Evolutionary conservation across 2,113 vertebrate species (phyloP), one percentile per base, ranked within the genome.

Genomic region (Esox niger): DNA sequence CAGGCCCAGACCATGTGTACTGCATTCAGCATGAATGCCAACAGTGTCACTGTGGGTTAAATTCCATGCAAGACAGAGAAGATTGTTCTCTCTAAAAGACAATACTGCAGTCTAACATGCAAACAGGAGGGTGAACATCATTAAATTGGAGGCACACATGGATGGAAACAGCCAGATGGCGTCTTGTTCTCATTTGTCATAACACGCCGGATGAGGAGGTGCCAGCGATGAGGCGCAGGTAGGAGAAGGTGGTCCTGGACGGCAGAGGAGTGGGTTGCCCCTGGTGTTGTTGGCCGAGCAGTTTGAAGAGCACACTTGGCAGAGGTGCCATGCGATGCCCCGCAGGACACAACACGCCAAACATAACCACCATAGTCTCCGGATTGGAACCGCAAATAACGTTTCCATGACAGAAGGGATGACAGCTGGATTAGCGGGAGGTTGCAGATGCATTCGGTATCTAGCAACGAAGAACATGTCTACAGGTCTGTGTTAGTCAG

Each of bases 151-250:
- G n/a, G n/a, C n/a, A n/a, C n/a, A n/a, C n/a, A n/a, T n/a, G n/a
- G 76, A 80, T 81, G 82, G 82, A 73, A 84, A 78, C 80, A 75
- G 81, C 84, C 89, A 92, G 90, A 92, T 90, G 89, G 89, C 85
- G 83, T 88, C 90, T 87, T 84, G 84, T 88, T 83, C 88, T 89
- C 83, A 84, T 88, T 89, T 90, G 89, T 91, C 88, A 91, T 84
- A 87, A 85, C 3, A 75, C 70, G 69, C 74, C 79, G 88, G 83
- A 88, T 77, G 77, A 71, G 82, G 75, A 71, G 62, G 23, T 2
- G 38, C 8, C 4, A 23, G 29, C 7, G 62, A 68, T 49, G 63
- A 62, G 66, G 43, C 55, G n/a, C 21, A 10, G 6, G 25, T 4
- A 27, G 21, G 23, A 13, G 27, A 13, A 57, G 55, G 25, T 26